A percentile compares a stretch with the other conserved stretches of the same genome.
Evolutionary conservation across 2,797 vertebrate species (phyloP).

Genomic region (Strix occidentalis): DNA sequence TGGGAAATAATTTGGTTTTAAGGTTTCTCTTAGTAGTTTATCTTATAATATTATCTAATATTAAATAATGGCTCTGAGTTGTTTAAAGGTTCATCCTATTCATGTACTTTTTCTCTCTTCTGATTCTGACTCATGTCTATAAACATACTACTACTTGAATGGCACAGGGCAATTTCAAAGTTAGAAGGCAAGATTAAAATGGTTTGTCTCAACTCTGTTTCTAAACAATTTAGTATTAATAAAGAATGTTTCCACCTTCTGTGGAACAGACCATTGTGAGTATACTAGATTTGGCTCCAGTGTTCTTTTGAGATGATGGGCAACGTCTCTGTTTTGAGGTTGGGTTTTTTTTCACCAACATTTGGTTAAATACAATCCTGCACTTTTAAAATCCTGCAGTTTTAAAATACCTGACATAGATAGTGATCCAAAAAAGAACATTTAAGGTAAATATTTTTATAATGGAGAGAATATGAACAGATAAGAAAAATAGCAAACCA

Average conservation of each 20-base stretch:
- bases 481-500: neutral
- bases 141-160: neutral
- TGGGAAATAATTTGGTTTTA: neutral
- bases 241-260: neutral
- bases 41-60: neutral
- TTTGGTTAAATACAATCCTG: neutral
- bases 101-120: neutral
- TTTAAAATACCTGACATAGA: neutral
- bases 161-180: neutral
- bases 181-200: neutral
- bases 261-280: neutral
- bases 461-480: neutral
- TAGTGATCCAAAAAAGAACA: no score
- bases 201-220: neutral
- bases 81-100: neutral
- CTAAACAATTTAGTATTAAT: neutral
- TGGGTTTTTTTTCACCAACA: accelerated
- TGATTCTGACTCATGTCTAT: neutral
- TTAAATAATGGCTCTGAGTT: neutral
- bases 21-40: neutral
- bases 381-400: neutral
- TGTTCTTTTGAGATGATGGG: neutral
- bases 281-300: neutral
- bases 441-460: neutral
- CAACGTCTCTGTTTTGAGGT: neutral